Base-by-base conservation (phyloP, 2,797 vertebrate genomes). In the Gallirallus australis region DNA sequence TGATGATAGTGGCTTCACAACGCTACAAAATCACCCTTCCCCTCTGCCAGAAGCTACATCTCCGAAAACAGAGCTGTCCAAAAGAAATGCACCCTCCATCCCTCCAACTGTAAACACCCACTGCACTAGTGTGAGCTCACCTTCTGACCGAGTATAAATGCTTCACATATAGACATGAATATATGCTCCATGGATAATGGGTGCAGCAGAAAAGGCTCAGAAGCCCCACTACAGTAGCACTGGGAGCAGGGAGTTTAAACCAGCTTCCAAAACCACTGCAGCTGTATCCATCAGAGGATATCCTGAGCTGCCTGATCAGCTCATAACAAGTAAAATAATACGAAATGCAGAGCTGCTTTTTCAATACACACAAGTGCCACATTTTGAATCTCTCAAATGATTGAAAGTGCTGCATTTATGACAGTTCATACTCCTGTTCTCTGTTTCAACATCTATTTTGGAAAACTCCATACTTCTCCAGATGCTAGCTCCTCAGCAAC, bases 21-120 rank as follows among this genome's bases (percentile, higher is more conserved):
- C 33, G 59, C n/a, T 71, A n/a, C 47, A 77, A 93, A 96, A 90
- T 60, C 48, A 90, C 54, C 72, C 81, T 30, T 7, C 10, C 3
- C 5, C 60, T 64, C 24, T 60, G 13, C 18, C 73, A 24, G 60
- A 82, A 93, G n/a, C 23, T 83, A 9, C 33, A 27, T 20, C n/a
- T 61, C 35, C 2, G 0, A 37, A 73, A 82, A n/a, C 30, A 86
- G 42, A 94, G 18, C 15, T 65, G 13, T 40, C 39, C 52, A 35
- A 73, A 66, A 35, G 28, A 25, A 85, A 12, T 3, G 25, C 33
- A 35, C 13, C 30, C 45, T 77, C 79, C 5, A 0, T n/a, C 23
- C 28, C 50, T 68, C 27, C 40, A 24, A 7, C 60, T 64, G 23
- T 24, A 64, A 80, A 80, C 42, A 45, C 15, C 20, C 31, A 15